Evolutionary conservation across 2,888 invertebrate species (phyloP), one percentile per base, ranked within the genome.

Genomic region (Perithous albicinctus): DNA sequence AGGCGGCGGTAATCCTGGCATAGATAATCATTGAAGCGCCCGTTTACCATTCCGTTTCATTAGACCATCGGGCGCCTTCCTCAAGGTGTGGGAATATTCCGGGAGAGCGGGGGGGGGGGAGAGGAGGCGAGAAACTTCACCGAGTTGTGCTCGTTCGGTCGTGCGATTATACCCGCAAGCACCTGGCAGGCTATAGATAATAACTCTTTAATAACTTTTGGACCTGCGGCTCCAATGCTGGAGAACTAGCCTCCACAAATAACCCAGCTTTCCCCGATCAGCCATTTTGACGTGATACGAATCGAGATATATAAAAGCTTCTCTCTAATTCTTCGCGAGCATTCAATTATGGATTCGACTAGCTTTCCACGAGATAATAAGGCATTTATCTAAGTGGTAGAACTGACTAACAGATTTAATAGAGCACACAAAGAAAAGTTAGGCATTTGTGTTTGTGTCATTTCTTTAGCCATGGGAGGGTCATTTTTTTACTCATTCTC

Each of bases 41-140:
- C 78, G 70, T 75, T 82, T 75, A 78, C 82, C 78, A 82, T 82
- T 82, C 82, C 82, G 82, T 82, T 82, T 82, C 82, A 82, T 82
- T 82, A 82, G 78, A 78, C 82, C 82, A 82, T 82, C 78, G 75
- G 70, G 38, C 69, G 75, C 69, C 46, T 75, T 72, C 61, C 66
- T 66, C 41, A 56, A 32, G 32, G 73, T 43, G 46, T 48, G 18
- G 64, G 48, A 23, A 54, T 23, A 43, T 23, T 23, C 54, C 0
- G 26, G 20, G 48, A 20, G 20, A 20, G 7, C 1, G 18, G n/a
- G 20, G 56, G 59, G 70, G 46, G 12, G 46, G 48, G 67, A 64
- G 43, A 3, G 56, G 69, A 56, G 64, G 64, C 67, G 70, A 78
- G 79, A 82, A 82, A 82, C 77, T 82, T 82, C 77, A 77, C 82